Conservation (phyloP, 2,797 vertebrate genomes). For the Helostoma temminkii region DNA sequence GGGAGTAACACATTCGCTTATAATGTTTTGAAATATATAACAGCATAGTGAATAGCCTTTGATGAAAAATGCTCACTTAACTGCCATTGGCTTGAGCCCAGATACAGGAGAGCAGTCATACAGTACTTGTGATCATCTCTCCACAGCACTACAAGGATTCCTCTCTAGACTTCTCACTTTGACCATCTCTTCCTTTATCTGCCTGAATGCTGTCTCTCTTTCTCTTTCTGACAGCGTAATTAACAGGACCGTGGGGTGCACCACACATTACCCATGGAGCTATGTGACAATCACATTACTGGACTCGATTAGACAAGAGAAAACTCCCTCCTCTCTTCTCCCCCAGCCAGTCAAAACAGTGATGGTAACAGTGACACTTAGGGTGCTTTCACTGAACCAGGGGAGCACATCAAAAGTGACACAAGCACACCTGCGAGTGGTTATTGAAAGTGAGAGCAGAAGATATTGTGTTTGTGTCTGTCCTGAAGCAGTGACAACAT, state of each 20-base stretch:
- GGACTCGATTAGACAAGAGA: slow-evolving; percentile 41
- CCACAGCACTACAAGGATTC: slow-evolving; percentile 17
- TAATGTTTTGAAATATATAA: neutral
- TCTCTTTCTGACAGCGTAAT: slow-evolving; percentile 66
- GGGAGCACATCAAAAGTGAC: slow-evolving; percentile 37
- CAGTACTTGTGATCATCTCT: slow-evolving; percentile 2
- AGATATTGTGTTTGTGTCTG: too few species aligned
- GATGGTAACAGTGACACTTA: neutral
- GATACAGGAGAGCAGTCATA: slow-evolving; percentile 5
- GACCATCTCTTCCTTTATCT: slow-evolving; percentile 44
- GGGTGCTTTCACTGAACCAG: slow-evolving; percentile 2
- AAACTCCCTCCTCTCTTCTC: slow-evolving; percentile 10
- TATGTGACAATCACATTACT: slow-evolving; percentile 63
- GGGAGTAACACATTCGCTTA: neutral
- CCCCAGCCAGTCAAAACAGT: slow-evolving; percentile 16
- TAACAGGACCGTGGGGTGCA: slow-evolving; percentile 60
- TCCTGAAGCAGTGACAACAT: neutral
- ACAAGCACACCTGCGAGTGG: slow-evolving; percentile 24
- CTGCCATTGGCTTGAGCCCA: slow-evolving; percentile 1
- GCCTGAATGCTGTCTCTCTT: slow-evolving; percentile 35
- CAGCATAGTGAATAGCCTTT: neutral
- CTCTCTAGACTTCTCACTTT: slow-evolving; percentile 45
- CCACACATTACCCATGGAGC: slow-evolving; percentile 53
- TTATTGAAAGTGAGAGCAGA: slow-evolving; percentile 16
- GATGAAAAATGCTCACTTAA: neutral